These are phyloP conservation scores for Diceros bicornis DNA, from an alignment of 2,797 vertebrate genomes.

Conservation along the genomic window DNA sequence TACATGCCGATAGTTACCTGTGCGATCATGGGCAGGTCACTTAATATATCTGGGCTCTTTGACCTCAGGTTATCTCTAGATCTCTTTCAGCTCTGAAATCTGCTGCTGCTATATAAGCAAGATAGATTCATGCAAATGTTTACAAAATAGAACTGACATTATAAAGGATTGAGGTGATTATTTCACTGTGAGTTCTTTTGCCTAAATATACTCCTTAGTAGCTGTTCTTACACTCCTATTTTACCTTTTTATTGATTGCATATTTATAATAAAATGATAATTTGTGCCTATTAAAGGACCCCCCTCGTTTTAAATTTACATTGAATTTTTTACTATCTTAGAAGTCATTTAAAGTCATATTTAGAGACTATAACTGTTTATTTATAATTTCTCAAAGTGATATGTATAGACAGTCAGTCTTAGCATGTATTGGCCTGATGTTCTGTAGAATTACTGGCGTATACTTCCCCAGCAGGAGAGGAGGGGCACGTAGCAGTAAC, in stretches of 20 bases:
- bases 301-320: constrained; percentile 16
- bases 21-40: not conserved
- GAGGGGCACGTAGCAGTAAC: not conserved
- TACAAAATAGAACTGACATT: constrained; percentile 40
- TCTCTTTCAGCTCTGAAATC: constrained; percentile 30
- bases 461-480: not conserved
- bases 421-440: not conserved
- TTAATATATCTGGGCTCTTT: not conserved
- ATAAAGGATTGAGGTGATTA: constrained; percentile 32
- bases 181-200: constrained; percentile 57
- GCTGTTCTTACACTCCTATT: constrained; percentile 35
- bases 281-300: constrained; percentile 24
- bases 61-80: constrained; percentile 24
- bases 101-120: not conserved
- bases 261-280: constrained; percentile 47
- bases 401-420: not conserved
- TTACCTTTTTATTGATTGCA: constrained; percentile 13
- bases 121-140: not conserved
- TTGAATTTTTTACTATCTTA: not conserved
- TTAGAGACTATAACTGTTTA: constrained; percentile 2
- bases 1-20: not conserved
- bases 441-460: not conserved
- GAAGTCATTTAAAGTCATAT: constrained; percentile 4
- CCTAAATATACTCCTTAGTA: constrained; percentile 48
- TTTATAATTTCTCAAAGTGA: constrained; percentile 15